Conservation (phyloP, 2,113 vertebrate genomes). For the Oreochromis niloticus region DNA sequence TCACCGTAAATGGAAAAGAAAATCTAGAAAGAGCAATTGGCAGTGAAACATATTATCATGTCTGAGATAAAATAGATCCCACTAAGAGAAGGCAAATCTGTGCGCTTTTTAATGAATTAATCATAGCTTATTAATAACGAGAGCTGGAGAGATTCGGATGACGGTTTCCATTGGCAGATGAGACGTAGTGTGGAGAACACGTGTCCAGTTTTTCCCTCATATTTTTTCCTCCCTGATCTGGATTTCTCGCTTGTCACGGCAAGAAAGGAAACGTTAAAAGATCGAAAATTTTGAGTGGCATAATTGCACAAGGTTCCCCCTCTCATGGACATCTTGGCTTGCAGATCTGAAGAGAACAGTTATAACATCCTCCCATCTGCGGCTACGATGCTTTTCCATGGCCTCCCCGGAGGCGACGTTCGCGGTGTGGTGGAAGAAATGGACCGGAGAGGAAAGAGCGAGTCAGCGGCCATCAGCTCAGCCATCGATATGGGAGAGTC, state of each 20-base stretch:
- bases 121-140: constrained; percentile 53
- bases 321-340: constrained; percentile 85
- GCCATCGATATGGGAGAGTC: constrained; percentile 97
- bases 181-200: constrained; percentile 66
- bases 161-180: constrained; percentile 66
- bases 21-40: neutral
- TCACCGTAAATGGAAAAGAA: constrained; percentile 24
- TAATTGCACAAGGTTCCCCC: constrained; percentile 70
- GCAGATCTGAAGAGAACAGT: constrained; percentile 77
- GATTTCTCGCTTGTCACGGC: constrained; percentile 61
- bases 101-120: constrained; percentile 39
- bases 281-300: constrained; percentile 36
- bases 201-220: constrained; percentile 59
- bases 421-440: constrained; percentile 97
- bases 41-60: neutral
- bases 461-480: constrained; percentile 94
- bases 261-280: constrained; percentile 48
- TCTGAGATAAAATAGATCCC: neutral
- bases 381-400: constrained; percentile 96
- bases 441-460: constrained; percentile 93
- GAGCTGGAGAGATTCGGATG: constrained; percentile 52
- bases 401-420: constrained; percentile 94
- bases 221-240: constrained; percentile 58
- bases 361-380: constrained; percentile 75
- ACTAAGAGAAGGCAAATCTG: neutral